A percentile compares a stretch with the other conserved stretches of the same genome.
Conservation (phyloP, 2,888 invertebrate genomes). For the Lacanobia wlatinum region DNA sequence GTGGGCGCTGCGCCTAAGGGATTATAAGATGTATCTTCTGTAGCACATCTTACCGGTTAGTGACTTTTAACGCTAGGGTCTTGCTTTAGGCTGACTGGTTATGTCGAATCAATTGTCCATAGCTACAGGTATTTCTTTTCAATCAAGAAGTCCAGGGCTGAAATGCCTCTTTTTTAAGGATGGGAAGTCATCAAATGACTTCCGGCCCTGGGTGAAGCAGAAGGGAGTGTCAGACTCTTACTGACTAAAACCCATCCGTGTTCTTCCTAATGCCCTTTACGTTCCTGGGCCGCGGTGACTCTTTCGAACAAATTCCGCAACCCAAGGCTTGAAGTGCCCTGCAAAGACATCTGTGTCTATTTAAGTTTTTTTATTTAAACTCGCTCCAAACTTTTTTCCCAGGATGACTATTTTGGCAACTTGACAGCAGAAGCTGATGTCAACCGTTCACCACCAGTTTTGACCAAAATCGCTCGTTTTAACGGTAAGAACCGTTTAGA, state of each 20-base stretch:
- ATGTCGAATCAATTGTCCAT: background rate
- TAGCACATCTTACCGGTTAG: no score
- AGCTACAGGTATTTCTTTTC: background rate
- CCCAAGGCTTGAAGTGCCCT: background rate
- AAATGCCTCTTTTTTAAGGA: no score
- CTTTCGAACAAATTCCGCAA: no score
- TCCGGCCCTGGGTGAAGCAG: no score
- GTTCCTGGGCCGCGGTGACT: no score
- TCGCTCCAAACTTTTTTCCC: conserved; percentile 50
- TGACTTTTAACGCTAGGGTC: background rate
- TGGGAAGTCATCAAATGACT: no score
- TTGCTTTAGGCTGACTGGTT: background rate
- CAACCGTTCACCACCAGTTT: conserved; percentile 77
- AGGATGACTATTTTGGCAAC: conserved; percentile 84
- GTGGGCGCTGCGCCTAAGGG: no score
- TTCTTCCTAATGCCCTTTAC: no score
- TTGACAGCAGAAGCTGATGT: conserved; percentile 82
- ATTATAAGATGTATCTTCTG: background rate
- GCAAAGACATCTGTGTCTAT: background rate
- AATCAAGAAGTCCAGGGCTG: background rate
- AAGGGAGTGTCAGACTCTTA: no score
- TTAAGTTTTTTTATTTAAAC: background rate
- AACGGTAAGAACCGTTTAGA: conserved; percentile 83
- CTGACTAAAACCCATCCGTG: no score
- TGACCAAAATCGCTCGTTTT: conserved; percentile 81